A percentile compares a stretch with the other conserved stretches of the same genome.
These are phyloP conservation scores for Thelaira solivaga DNA, from an alignment of 2,888 invertebrate species.

Conservation along the genomic window DNA sequence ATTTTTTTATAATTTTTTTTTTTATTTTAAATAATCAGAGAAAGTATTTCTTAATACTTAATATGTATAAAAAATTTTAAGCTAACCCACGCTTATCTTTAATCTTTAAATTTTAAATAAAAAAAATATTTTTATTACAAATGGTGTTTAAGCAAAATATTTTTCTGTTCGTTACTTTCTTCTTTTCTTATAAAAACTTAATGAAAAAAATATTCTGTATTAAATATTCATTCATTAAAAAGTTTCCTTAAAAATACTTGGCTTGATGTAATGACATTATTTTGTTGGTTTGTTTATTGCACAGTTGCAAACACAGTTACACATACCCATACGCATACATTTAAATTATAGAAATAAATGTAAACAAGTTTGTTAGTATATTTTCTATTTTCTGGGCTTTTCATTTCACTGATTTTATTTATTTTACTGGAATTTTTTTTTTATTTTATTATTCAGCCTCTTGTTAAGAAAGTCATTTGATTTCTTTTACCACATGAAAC, in stretches of 20 bases:
- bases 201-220: background rate
- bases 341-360: conserved; percentile 38
- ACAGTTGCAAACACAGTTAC: background rate
- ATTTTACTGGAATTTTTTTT: background rate
- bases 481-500: conserved; percentile 33
- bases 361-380: conserved; percentile 41
- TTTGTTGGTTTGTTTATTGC: conserved; percentile 1
- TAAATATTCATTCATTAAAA: conserved; percentile 54
- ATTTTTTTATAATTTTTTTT: too few species aligned
- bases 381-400: conserved; percentile 40
- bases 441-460: background rate
- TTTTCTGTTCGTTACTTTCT: background rate
- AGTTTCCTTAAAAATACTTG: conserved; percentile 34
- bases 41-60: conserved; percentile 24
- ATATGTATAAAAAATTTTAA: background rate
- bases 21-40: conserved; percentile 29
- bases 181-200: background rate
- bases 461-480: conserved; percentile 47
- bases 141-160: background rate
- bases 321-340: background rate
- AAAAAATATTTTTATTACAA: background rate
- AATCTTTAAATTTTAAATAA: background rate
- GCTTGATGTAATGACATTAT: conserved; percentile 42
- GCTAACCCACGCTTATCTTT: background rate
- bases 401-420: conserved; percentile 55